Conservation (phyloP, 2,888 invertebrate genomes). For the Sicus ferrugineus region DNA sequence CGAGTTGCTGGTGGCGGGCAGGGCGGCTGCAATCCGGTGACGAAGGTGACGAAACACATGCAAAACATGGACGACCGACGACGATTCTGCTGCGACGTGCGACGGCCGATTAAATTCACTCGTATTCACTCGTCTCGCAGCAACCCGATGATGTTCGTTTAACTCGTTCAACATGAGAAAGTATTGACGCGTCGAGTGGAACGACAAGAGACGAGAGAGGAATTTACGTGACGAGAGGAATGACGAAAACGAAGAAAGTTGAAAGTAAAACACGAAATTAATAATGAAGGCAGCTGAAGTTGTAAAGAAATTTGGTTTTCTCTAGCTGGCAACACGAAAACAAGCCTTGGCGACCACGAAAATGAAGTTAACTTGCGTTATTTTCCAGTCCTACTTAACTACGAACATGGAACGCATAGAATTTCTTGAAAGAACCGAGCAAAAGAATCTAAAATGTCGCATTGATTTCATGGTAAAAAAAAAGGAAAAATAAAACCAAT, state of each 20-base stretch:
- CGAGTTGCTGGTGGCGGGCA: background rate
- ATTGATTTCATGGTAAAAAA: conserved; percentile 40
- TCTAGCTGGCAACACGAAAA: background rate
- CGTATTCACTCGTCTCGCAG: no score
- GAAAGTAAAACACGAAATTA: background rate
- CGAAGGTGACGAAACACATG: conserved; percentile 44
- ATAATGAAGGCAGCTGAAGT: no score
- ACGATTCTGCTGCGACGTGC: no score
- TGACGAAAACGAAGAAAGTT: no score
- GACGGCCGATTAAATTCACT: no score
- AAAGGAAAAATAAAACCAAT: no score
- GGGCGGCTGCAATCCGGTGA: background rate
- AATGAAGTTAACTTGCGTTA: no score
- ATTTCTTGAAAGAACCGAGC: conserved; percentile 41
- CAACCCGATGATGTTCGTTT: no score
- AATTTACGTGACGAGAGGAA: no score
- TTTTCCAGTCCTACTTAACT: conserved; percentile 19
- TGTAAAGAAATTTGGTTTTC: background rate
- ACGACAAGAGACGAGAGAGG: background rate
- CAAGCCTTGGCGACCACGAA: background rate
- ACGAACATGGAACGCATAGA: conserved; percentile 44
- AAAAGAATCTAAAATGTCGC: conserved; percentile 39
- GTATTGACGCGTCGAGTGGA: no score
- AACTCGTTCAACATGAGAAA: no score
- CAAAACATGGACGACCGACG: conserved; percentile 35